These are phyloP conservation scores for Oryzias melastigma DNA, from an alignment of 2,113 vertebrate genomes.

Conservation along the genomic window DNA sequence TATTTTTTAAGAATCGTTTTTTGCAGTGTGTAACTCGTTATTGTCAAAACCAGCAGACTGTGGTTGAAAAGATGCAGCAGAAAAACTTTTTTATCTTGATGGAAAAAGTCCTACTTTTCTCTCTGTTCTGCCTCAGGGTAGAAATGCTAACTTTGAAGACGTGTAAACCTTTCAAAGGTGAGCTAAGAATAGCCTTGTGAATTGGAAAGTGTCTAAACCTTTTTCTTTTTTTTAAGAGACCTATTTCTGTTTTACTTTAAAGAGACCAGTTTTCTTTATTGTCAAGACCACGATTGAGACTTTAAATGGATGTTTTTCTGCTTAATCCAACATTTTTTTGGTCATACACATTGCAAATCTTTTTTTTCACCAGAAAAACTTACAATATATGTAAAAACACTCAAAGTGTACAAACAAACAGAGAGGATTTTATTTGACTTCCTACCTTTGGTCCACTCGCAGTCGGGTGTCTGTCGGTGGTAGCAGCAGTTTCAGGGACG, in stretches of 20 bases:
- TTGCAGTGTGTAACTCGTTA: too few species aligned
- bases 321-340: too few species aligned
- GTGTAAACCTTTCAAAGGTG: constrained; percentile 6
- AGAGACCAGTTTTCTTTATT: too few species aligned
- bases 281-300: background rate
- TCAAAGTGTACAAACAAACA: background rate
- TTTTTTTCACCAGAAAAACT: background rate
- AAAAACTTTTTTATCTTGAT: constrained; percentile 10
- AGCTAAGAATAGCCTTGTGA: constrained; percentile 29
- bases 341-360: background rate
- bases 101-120: background rate
- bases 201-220: constrained; percentile 4
- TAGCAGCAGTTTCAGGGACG: constrained; percentile 77
- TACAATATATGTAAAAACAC: background rate
- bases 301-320: background rate
- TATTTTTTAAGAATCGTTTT: too few species aligned
- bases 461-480: constrained; percentile 92
- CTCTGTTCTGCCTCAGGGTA: background rate
- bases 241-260: constrained; percentile 25
- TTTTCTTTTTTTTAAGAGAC: constrained; percentile 21
- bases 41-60: too few species aligned
- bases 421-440: background rate
- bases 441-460: constrained; percentile 93
- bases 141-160: background rate
- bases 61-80: too few species aligned